Evolutionary conservation across 2,888 invertebrate genomes (phyloP).

Genomic region (Limnephilus marmoratus): DNA sequence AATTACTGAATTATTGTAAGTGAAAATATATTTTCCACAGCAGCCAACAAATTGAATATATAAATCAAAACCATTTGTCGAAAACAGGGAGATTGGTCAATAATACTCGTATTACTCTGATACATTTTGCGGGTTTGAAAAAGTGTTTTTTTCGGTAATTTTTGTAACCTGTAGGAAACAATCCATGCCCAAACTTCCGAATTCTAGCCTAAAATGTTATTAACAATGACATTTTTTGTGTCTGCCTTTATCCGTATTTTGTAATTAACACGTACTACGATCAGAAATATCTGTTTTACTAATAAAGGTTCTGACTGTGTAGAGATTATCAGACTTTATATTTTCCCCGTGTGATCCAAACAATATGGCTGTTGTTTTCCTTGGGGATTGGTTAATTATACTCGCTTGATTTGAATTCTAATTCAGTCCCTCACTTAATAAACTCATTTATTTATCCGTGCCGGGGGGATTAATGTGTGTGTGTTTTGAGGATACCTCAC

Average conservation of each 20-base stretch:
- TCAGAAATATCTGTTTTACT: not conserved
- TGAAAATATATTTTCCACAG: not conserved
- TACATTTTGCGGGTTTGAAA: not conserved
- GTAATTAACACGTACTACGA: not conserved
- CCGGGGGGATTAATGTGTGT: not conserved
- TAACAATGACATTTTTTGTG: too few relatives aligned
- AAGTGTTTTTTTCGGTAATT: not conserved
- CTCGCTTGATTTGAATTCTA: not conserved
- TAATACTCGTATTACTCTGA: not conserved
- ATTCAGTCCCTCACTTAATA: not conserved
- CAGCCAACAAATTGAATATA: not conserved
- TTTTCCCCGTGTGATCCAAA: not conserved
- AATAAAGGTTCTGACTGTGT: not conserved
- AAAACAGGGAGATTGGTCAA: not conserved
- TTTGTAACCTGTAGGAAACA: not conserved
- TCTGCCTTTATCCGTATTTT: not conserved
- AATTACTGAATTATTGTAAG: not conserved
- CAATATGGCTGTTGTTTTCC: not conserved
- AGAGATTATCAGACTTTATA: not conserved
- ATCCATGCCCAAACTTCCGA: not conserved
- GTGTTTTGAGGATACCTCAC: not conserved
- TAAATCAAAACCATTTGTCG: not conserved
- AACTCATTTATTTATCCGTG: not conserved
- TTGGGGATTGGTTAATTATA: not conserved
- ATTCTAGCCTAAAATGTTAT: not conserved